phyloP scores from a whole-genome alignment of 2,888 invertebrate species.

The Myopa tessellatipennis region DNA sequence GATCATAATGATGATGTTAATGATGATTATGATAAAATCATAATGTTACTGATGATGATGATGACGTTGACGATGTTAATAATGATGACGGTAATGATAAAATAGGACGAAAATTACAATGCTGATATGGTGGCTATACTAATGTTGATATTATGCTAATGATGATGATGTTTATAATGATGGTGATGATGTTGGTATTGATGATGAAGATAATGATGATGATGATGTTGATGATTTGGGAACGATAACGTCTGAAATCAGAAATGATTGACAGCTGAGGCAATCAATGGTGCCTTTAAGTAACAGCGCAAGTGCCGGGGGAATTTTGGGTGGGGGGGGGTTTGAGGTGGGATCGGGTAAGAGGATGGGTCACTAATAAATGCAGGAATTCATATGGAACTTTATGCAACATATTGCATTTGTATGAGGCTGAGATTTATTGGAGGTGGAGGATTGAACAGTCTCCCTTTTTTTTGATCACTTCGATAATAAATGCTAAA shows the following conservation, averaged over 20 bases:
- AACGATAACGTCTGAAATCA: conserved; percentile 11
- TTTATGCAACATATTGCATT: neutral
- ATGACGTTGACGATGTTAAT: no score
- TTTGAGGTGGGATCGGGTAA: neutral
- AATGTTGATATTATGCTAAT: no score
- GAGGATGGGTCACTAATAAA: conserved; percentile 15
- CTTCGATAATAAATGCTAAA: neutral
- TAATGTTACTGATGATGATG: no score
- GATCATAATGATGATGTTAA: no score
- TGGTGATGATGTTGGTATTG: no score
- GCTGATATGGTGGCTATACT: neutral
- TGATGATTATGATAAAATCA: no score
- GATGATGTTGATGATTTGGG: no score
- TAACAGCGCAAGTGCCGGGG: neutral
- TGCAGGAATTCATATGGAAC: conserved; percentile 15
- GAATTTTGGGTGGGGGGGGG: neutral
- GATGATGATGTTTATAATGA: no score
- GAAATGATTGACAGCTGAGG: conserved; percentile 30
- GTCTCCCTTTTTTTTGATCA: conserved; percentile 1
- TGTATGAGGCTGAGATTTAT: neutral
- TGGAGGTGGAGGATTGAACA: neutral
- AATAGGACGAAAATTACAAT: neutral
- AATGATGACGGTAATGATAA: no score
- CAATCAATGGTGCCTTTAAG: neutral
- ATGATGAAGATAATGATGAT: no score